Conservation (phyloP, 35 echinoderm and acorn worm genomes). For the Anneissia japonica region DNA sequence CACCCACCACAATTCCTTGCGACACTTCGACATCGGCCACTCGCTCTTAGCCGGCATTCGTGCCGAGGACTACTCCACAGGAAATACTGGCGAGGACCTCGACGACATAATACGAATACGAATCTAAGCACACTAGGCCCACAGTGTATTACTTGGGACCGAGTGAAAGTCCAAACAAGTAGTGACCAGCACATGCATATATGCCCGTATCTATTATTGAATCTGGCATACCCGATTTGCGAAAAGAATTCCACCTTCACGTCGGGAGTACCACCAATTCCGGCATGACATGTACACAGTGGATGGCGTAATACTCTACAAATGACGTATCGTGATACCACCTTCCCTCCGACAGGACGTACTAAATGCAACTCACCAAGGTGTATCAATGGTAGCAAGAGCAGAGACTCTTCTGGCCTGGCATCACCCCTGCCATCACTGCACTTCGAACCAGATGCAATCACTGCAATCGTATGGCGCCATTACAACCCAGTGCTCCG, state of each 20-base stretch:
- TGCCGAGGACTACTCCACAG: background rate
- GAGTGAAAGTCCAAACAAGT: constrained; percentile 3
- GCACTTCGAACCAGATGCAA: background rate
- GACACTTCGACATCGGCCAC: no score
- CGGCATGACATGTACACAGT: constrained; percentile 18
- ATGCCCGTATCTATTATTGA: constrained; percentile 1
- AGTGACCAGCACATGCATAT: constrained; percentile 22
- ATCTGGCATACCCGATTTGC: constrained; percentile 2
- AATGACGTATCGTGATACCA: constrained; percentile 45
- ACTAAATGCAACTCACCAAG: constrained; percentile 49
- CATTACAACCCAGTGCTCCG: constrained; percentile 20
- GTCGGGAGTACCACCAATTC: constrained; percentile 30
- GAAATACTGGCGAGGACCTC: background rate
- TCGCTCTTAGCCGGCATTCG: no score
- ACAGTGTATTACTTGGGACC: constrained; percentile 22
- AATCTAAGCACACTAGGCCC: background rate
- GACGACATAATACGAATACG: no score
- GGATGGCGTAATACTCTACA: constrained; percentile 33
- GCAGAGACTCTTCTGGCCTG: constrained; percentile 57
- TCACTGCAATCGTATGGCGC: constrained; percentile 36
- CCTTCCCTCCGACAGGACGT: constrained; percentile 20
- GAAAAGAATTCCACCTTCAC: constrained; percentile 10
- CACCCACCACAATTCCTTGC: no score
- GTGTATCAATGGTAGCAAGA: constrained; percentile 31
- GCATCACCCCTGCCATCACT: constrained; percentile 10